Percentiles rank a stretch among this genome's conserved stretches.
Conservation (phyloP, 2,888 invertebrate genomes). For the Ceramica pisi region DNA sequence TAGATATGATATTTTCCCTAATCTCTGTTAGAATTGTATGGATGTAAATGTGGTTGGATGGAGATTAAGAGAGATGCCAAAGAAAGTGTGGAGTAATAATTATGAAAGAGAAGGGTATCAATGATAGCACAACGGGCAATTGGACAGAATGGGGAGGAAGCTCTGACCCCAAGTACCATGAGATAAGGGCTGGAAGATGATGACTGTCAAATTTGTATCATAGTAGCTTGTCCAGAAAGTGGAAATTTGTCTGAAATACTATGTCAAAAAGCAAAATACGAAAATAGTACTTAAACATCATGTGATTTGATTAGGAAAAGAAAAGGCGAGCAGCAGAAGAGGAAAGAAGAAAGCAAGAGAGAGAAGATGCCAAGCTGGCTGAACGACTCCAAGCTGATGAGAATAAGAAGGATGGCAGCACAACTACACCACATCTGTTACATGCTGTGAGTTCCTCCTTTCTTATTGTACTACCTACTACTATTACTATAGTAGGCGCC, state of each 20-base stretch:
- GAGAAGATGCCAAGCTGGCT: slow-evolving; percentile 86
- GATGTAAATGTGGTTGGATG: too few species aligned
- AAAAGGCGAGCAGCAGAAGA: slow-evolving; percentile 79
- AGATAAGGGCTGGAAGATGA: too few species aligned
- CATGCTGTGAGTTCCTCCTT: slow-evolving; percentile 74
- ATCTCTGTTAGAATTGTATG: background rate
- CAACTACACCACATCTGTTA: slow-evolving; percentile 78
- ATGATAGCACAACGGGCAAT: too few species aligned
- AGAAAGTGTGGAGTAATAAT: too few species aligned
- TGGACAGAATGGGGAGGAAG: too few species aligned
- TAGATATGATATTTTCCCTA: background rate
- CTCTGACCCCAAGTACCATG: too few species aligned
- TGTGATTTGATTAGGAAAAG: slow-evolving; percentile 75
- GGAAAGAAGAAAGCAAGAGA: slow-evolving; percentile 85
- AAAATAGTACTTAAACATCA: too few species aligned
- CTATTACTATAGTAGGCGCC: too few species aligned
- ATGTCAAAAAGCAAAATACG: too few species aligned
- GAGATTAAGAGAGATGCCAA: too few species aligned
- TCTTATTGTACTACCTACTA: background rate
- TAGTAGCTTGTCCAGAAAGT: background rate
- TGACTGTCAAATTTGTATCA: background rate
- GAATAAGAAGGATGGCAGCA: slow-evolving; percentile 77
- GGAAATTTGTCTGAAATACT: too few species aligned
- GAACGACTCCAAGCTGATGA: slow-evolving; percentile 86
- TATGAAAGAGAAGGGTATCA: too few species aligned